Percentiles rank a stretch among this genome's conserved stretches.
Evolutionary conservation across 1,140 invertebrate genomes (phyloP).

Genomic region (Ladona fulva): DNA sequence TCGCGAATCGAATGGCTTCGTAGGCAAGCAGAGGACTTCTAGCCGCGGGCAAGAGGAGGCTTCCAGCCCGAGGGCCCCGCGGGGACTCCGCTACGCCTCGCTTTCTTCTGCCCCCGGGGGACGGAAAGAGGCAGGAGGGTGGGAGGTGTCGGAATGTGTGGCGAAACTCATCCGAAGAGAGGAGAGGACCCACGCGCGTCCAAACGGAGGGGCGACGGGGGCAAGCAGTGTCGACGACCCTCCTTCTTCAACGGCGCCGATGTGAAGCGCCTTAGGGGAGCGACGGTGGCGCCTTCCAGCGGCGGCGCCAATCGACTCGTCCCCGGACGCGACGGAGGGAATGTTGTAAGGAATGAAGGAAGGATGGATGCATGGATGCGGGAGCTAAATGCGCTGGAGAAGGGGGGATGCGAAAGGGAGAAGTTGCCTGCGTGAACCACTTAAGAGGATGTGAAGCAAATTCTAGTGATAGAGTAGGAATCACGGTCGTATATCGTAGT

Average conservation of each 20-base stretch:
- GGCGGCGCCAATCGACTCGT: not conserved
- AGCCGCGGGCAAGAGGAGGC: not conserved
- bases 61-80: not conserved
- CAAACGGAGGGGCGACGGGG: not conserved
- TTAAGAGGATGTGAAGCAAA: too few species aligned
- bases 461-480: too few species aligned
- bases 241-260: not conserved
- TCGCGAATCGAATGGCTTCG: not conserved
- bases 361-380: too few species aligned
- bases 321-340: not conserved
- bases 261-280: not conserved
- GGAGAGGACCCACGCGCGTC: not conserved
- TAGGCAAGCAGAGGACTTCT: not conserved
- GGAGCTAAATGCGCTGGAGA: not conserved
- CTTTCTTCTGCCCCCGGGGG: not conserved
- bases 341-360: not conserved
- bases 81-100: not conserved
- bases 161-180: not conserved
- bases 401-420: not conserved
- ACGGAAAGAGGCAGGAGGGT: not conserved
- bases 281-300: not conserved
- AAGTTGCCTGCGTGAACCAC: too few species aligned
- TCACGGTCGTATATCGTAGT: too few species aligned
- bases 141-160: not conserved
- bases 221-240: not conserved